These are phyloP conservation scores for Cotesia glomerata DNA, from an alignment of 1,140 invertebrate genomes.

Conservation along the genomic window DNA sequence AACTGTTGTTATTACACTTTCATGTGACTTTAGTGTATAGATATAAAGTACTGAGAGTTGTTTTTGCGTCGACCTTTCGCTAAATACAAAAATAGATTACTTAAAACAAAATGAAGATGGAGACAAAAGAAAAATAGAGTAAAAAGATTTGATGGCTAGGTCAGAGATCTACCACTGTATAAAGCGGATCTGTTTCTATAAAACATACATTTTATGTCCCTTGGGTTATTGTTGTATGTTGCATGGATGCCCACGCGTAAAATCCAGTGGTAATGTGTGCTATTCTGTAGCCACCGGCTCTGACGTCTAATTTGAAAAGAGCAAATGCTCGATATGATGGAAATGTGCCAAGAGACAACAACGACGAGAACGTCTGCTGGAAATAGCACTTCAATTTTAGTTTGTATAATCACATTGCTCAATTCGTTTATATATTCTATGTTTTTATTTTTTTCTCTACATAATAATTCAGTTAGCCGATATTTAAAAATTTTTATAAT, in stretches of 20 bases:
- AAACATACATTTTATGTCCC: too few relatives aligned
- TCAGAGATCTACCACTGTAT: background rate
- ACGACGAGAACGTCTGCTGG: conserved; percentile 4
- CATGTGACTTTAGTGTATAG: too few relatives aligned
- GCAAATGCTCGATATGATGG: conserved; percentile 21
- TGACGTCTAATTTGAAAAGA: conserved; percentile 12
- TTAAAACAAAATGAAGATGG: background rate
- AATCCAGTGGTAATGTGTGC: background rate
- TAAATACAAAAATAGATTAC: conserved; percentile 3
- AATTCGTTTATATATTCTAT: background rate
- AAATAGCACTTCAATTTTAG: conserved; percentile 2
- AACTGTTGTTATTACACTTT: too few relatives aligned
- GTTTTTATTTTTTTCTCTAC: too few relatives aligned
- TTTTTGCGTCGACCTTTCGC: conserved; percentile 4
- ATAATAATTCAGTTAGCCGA: too few relatives aligned
- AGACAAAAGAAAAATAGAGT: background rate
- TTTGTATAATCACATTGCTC: background rate
- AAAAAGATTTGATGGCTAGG: background rate
- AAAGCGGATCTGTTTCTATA: too few relatives aligned
- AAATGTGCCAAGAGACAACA: conserved; percentile 21
- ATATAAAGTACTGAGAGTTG: background rate
- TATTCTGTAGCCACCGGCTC: background rate
- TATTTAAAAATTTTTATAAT: too few relatives aligned
- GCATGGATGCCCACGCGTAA: too few relatives aligned
- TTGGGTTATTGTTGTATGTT: too few relatives aligned